phyloP scores from a whole-genome alignment of 1,140 invertebrate species.

The Sarcophaga peregrina region DNA sequence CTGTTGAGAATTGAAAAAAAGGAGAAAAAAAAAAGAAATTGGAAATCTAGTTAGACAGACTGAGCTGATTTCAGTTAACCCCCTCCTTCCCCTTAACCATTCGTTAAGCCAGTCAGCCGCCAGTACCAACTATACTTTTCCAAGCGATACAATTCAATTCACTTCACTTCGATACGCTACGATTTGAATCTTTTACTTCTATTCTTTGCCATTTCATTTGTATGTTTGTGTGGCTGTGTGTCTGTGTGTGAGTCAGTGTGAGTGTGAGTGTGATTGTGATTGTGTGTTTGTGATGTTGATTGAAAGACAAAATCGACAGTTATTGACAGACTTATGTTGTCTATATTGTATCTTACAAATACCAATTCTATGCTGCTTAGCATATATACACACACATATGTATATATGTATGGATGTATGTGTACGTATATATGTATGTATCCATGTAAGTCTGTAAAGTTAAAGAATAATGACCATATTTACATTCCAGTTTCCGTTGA shows the following conservation, averaged over 20 bases:
- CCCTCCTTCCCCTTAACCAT: too few relatives aligned
- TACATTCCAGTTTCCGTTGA: not conserved
- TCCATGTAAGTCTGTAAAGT: too few relatives aligned
- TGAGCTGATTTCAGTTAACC: not conserved
- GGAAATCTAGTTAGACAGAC: not conserved
- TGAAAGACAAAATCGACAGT: conserved; percentile 5
- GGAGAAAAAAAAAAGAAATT: not conserved
- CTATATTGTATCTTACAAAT: not conserved
- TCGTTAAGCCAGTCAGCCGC: not conserved
- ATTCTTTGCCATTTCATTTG: too few relatives aligned
- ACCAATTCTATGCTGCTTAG: too few relatives aligned
- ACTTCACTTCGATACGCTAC: not conserved
- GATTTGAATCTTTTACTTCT: too few relatives aligned
- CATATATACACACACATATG: too few relatives aligned
- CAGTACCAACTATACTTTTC: not conserved
- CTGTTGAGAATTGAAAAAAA: too few relatives aligned
- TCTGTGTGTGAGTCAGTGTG: too few relatives aligned
- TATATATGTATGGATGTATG: too few relatives aligned
- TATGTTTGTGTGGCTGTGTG: too few relatives aligned
- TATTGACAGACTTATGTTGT: conserved; percentile 24
- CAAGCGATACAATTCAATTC: not conserved
- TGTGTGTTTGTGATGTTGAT: not conserved
- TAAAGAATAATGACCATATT: not conserved
- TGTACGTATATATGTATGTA: too few relatives aligned
- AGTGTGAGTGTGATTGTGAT: too few relatives aligned